Evolutionary conservation across 2,888 invertebrate species (phyloP), one percentile per base, ranked within the genome.

Genomic region (Diarsia dahlii): DNA sequence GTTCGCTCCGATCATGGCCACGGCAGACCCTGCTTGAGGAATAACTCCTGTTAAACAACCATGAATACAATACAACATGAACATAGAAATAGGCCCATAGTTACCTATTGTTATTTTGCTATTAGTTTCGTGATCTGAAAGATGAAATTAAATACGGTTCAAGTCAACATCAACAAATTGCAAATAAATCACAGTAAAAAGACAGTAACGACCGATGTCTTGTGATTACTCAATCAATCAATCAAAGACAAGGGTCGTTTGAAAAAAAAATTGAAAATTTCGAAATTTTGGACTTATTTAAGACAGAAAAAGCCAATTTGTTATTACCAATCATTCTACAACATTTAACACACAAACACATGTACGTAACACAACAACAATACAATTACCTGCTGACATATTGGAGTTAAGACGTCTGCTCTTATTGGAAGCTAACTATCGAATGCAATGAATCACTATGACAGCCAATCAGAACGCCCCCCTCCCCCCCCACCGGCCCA

Each of bases 1-100:
- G 94, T 98, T 98, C 88, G 98, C 98, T 79, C 98, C 98, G 89
- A 98, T 98, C 98, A 98, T 98, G 87, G 98, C 98, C 93, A 98
- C 98, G 85, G 98, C 97, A 89, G 97, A 97, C 81, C 98, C 98
- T 97, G 97, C 91, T 93, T 64, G 74, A 76, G 78, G 74, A 70
- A 82, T 72, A 78, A 77, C 71, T 56, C 70, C 70, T 81, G 66
- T 87, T 78, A 86, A 77, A 81, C 46, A 84, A 81, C 76, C 73
- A 77, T 62, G 70, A 65, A 75, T 62, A 71, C 75, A 81, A 70
- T 78, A 62, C 75, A 69, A 75, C 58, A 84, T 70, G 76, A 80
- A 87, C 69, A 78, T 84, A 87, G 70, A 65, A 80, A 77, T 74
- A 84, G 80, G 77, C 76, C 78, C 69, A 87, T 87, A 87, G 84